Evolutionary conservation across 2,113 vertebrate genomes (phyloP).

Genomic region (Larimichthys crocea): DNA sequence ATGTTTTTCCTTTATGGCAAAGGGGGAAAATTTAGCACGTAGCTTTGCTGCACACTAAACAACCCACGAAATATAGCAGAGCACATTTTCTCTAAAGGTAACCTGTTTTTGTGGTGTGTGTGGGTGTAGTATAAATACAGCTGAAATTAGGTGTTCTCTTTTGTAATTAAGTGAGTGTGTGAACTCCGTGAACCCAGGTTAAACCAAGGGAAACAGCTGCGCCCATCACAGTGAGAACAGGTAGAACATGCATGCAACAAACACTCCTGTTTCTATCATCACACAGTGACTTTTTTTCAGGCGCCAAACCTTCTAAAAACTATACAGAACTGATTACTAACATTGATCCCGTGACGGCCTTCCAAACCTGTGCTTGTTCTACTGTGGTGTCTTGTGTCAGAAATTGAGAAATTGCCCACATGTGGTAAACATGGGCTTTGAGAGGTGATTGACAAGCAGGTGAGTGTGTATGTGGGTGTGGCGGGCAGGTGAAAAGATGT

Average conservation of each 20-base stretch:
- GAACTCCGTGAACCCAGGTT: not conserved
- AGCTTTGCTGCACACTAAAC: slow-evolving; percentile 34
- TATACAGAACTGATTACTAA: slow-evolving; percentile 12
- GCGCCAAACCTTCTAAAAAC: not conserved
- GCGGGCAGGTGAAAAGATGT: slow-evolving; percentile 62
- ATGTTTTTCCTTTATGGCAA: slow-evolving; percentile 77
- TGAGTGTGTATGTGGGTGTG: slow-evolving; percentile 17
- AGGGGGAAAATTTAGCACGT: slow-evolving; percentile 57
- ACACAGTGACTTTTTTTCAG: not conserved
- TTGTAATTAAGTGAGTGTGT: slow-evolving; percentile 11
- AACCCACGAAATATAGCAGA: not conserved
- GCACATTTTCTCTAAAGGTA: not conserved
- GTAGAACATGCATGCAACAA: not conserved
- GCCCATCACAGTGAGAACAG: not conserved
- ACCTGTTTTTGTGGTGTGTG: slow-evolving; percentile 6
- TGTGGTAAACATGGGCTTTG: not conserved
- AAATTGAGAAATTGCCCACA: slow-evolving; percentile 4
- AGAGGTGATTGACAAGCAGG: slow-evolving; percentile 36
- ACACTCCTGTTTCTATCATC: not conserved
- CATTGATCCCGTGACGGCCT: not conserved
- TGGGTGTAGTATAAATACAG: slow-evolving; percentile 7
- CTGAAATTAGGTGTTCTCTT: slow-evolving; percentile 26
- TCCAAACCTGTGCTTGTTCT: slow-evolving; percentile 12
- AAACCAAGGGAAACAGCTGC: too few relatives aligned
- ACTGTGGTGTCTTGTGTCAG: not conserved